Conservation (phyloP, 2,888 invertebrate genomes). For the Parapristionchus giblindavisi region DNA sequence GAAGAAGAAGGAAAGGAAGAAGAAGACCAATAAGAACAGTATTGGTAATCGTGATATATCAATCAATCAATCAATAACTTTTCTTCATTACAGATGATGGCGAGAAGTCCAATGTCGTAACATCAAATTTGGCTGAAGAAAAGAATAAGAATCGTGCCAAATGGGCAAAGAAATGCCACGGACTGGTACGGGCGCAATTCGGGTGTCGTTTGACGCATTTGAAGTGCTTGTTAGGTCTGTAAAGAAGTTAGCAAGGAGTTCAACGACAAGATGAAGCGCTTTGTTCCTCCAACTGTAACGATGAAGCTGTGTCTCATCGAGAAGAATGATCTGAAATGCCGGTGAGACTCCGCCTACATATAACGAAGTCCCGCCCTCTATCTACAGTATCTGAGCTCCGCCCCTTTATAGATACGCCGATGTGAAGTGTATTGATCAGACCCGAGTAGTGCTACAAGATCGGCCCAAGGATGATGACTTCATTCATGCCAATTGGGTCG, state of each 20-base stretch:
- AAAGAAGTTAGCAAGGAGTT: conserved; percentile 10
- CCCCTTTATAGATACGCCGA: conserved; percentile 10
- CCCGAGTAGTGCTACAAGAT: conserved; percentile 13
- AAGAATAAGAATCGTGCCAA: neutral
- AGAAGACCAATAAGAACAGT: too few relatives aligned
- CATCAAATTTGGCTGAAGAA: too few relatives aligned
- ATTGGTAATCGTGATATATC: too few relatives aligned
- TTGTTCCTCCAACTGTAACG: neutral
- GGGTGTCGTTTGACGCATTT: too few relatives aligned
- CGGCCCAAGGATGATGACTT: conserved; percentile 37
- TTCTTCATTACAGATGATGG: too few relatives aligned
- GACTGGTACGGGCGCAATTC: too few relatives aligned
- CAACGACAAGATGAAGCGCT: conserved; percentile 33
- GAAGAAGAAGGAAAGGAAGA: too few relatives aligned
- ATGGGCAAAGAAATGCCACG: neutral
- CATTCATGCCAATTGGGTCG: conserved; percentile 46
- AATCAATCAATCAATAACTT: too few relatives aligned
- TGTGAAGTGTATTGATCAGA: conserved; percentile 23
- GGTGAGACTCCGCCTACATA: neutral
- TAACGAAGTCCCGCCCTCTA: too few relatives aligned
- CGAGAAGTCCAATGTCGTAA: too few relatives aligned
- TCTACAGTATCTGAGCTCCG: too few relatives aligned
- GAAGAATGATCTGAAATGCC: neutral
- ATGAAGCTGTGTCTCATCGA: neutral
- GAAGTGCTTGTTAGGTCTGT: too few relatives aligned